Evolutionary conservation across 2,797 vertebrate species (phyloP).

Genomic region (Ispidina lecontei): DNA sequence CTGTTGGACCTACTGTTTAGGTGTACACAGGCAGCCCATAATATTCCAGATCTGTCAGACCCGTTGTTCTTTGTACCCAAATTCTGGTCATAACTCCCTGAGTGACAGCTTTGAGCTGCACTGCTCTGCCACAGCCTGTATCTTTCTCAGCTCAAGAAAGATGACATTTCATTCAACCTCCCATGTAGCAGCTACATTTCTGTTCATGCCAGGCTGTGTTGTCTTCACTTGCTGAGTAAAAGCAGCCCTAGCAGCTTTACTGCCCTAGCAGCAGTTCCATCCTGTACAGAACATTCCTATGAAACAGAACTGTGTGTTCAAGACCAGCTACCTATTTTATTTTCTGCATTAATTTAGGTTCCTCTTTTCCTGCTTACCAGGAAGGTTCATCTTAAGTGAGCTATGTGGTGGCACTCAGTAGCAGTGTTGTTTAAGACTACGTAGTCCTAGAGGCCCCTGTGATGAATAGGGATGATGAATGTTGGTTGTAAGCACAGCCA

Average conservation of each 20-base stretch:
- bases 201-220: not conserved
- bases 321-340: not conserved
- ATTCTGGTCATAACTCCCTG: not conserved
- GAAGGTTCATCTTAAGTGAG: not conserved
- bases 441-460: not conserved
- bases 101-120: not conserved
- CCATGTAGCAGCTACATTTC: not conserved
- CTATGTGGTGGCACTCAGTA: not conserved
- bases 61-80: not conserved
- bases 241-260: not conserved
- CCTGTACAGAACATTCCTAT: not conserved
- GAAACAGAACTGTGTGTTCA: not conserved
- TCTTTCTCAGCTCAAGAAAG: not conserved
- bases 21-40: not conserved
- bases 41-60: not conserved
- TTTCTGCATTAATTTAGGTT: not conserved
- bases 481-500: not conserved
- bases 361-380: not conserved
- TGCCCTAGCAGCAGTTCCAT: not conserved
- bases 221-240: not conserved
- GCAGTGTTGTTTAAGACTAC: not conserved
- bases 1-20: not conserved
- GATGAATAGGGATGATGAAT: not conserved
- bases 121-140: not conserved
- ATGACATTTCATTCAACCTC: not conserved